phyloP scores from a whole-genome alignment of 64 coral and sea anemone species.

The Montipora foliosa region DNA sequence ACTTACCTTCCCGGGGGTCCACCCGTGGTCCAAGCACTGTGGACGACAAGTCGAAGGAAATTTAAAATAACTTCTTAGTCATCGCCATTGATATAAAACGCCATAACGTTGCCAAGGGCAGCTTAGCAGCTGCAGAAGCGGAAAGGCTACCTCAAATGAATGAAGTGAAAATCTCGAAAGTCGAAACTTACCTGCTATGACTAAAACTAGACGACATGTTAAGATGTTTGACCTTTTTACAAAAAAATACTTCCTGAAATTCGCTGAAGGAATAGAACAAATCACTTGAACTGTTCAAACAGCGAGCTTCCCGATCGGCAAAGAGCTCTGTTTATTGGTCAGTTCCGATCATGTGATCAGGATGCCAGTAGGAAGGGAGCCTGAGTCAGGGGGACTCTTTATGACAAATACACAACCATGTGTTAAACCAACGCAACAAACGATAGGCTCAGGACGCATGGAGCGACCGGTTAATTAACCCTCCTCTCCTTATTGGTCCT shows the following conservation, averaged over 20 bases:
- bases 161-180: not conserved
- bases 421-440: too few species aligned
- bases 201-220: constrained; percentile 79
- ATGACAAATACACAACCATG: too few species aligned
- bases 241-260: constrained; percentile 8
- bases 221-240: not conserved
- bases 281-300: constrained; percentile 41
- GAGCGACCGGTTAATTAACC: too few species aligned
- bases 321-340: constrained; percentile 33
- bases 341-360: constrained; percentile 56
- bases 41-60: constrained; percentile 23
- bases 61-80: constrained; percentile 9
- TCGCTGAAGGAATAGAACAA: constrained; percentile 15
- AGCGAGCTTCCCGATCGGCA: constrained; percentile 23
- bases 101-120: constrained; percentile 39
- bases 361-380: not conserved
- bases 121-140: not conserved
- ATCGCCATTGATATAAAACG: constrained; percentile 28
- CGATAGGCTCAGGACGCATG: too few species aligned
- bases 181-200: constrained; percentile 47
- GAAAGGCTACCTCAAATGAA: not conserved
- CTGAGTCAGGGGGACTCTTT: not conserved
- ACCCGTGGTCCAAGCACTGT: constrained; percentile 59
- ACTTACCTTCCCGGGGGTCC: constrained; percentile 78
- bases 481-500: too few species aligned